Evolutionary conservation across 2,113 vertebrate species (phyloP), one percentile per base, ranked within the genome.

Genomic region (Gasterosteus aculeatus): DNA sequence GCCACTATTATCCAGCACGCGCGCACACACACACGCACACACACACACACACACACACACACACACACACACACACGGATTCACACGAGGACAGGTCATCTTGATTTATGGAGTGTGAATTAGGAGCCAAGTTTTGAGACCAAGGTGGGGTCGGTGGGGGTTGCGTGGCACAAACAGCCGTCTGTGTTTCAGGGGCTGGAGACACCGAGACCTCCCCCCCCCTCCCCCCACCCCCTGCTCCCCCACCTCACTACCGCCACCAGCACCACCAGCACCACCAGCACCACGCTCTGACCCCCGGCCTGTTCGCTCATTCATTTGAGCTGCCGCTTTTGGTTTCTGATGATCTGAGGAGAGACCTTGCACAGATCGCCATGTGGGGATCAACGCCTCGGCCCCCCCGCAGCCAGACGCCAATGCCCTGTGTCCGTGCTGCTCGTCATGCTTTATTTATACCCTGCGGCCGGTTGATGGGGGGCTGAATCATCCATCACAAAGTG

Each of bases 91-190:
- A 92, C 75, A 83, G 92, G 79, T 77, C 87, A 75, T 88, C 90
- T 84, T 94, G 92, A 94, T 93, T 93, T 93, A 94, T 93, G 93
- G 83, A 90, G 92, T 93, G 92, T 86, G 91, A 92, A 92, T 82
- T 80, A 70, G 83, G 83, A 91, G 87, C 90, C 88, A 86, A 90
- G 90, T 88, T 54, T 80, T 82, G 80, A 90, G 87, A 85, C 84
- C 78, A 8, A 86, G 88, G 83, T 80, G 85, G 85, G 82, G 85
- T 79, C 31, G 63, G 63, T 7, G 85, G 82, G 77, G 80, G 71
- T 51, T 63, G 88, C 67, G 6, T 75, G 86, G 80, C 65, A 91
- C 88, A 93, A 93, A 89, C 87, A 86, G 87, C 51, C 80, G 75
- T 85, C 91, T 91, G 91, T 94, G 91, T 85, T 89, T 82, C 39